Conservation (phyloP, 2,113 vertebrate species). For the Anseranas semipalmata region DNA sequence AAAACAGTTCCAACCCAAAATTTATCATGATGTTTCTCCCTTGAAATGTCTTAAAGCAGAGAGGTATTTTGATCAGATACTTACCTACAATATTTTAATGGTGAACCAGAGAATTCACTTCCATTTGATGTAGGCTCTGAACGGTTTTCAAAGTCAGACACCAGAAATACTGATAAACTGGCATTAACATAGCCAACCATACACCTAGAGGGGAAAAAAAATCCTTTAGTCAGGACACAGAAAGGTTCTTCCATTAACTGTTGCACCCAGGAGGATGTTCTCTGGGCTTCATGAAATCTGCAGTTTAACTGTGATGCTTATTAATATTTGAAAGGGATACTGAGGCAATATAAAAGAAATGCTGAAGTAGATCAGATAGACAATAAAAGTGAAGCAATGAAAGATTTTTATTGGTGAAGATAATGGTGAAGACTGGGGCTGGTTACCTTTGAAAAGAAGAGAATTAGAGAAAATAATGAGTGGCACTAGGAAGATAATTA, state of each 20-base stretch:
- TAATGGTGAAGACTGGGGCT: background rate
- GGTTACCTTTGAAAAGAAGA: background rate
- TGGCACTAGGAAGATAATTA: background rate
- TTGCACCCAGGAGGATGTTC: background rate
- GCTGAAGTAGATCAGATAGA: background rate
- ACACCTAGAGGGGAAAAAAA: constrained; percentile 77
- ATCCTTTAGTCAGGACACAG: background rate
- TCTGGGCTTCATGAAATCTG: background rate
- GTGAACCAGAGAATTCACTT: constrained; percentile 84
- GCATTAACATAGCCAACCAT: constrained; percentile 95
- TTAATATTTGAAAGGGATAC: constrained; percentile 5
- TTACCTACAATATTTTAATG: constrained; percentile 90
- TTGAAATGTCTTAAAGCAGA: background rate
- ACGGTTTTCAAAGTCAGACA: constrained; percentile 89
- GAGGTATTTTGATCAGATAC: background rate
- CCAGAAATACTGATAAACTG: constrained; percentile 89
- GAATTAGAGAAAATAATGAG: background rate
- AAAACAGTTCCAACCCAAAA: background rate
- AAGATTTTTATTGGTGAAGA: background rate
- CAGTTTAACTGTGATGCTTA: background rate
- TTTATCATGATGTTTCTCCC: background rate
- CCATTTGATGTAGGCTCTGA: constrained; percentile 86
- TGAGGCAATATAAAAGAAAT: background rate
- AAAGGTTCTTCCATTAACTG: background rate
- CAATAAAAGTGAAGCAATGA: background rate